Percentiles rank a stretch among this genome's conserved stretches.
phyloP scores from a whole-genome alignment of 2,113 vertebrate genomes.

The Fregetta grallaria region DNA sequence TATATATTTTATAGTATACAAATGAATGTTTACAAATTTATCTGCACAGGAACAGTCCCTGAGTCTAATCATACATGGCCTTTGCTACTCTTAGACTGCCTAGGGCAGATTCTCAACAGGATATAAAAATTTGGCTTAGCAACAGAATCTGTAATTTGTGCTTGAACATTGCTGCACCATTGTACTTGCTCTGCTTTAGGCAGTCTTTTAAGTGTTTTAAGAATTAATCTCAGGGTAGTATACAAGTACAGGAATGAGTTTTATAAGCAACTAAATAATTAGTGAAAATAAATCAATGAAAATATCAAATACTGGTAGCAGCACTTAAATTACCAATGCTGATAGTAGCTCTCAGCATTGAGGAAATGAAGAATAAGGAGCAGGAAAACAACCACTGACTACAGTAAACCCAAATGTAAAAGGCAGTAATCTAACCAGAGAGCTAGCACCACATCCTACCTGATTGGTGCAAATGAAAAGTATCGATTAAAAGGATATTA shows the following conservation, averaged over 20 bases:
- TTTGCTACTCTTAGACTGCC: neutral
- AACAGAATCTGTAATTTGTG: neutral
- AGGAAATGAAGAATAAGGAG: neutral
- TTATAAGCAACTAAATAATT: neutral
- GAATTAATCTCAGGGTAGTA: neutral
- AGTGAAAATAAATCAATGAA: neutral
- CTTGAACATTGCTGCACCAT: neutral
- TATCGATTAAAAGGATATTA: neutral
- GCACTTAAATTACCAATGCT: neutral
- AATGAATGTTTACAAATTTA: neutral
- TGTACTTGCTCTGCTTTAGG: neutral
- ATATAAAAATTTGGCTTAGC: neutral
- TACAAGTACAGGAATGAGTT: neutral
- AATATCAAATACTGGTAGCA: neutral
- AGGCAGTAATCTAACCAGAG: neutral
- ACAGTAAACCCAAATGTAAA: neutral
- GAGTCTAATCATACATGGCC: neutral
- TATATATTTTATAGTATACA: neutral
- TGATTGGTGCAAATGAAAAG: neutral
- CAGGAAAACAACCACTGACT: neutral
- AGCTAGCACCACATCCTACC: neutral
- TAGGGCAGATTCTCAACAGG: neutral
- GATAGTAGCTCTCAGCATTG: neutral
- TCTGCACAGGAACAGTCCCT: neutral
- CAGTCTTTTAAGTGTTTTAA: neutral